These are phyloP conservation scores for Dynastes grantii DNA, from an alignment of 2,888 invertebrate species.

Conservation along the genomic window DNA sequence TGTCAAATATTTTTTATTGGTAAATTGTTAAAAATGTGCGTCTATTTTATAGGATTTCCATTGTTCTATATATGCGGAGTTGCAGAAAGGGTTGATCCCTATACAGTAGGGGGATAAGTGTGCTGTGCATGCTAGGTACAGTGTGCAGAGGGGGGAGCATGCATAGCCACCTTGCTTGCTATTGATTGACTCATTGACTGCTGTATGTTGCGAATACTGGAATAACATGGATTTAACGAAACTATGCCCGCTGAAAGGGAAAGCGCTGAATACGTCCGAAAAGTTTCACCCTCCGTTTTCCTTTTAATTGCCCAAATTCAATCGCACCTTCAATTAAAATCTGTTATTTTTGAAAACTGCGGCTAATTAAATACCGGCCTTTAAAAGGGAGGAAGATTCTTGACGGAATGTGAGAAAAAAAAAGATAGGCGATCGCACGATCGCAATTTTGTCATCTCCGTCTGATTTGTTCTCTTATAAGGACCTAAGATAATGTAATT, in stretches of 20 bases:
- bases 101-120: constrained; percentile 53
- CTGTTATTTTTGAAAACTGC: constrained; percentile 28
- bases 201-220: constrained; percentile 56
- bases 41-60: constrained; percentile 29
- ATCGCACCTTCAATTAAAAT: constrained; percentile 53
- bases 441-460: constrained; percentile 25
- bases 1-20: not conserved
- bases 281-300: constrained; percentile 28
- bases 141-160: constrained; percentile 54
- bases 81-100: constrained; percentile 53
- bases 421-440: constrained; percentile 30
- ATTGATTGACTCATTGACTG: constrained; percentile 59
- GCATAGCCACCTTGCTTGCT: constrained; percentile 60
- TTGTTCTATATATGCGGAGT: constrained; percentile 47
- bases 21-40: constrained; percentile 1
- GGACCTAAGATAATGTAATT: constrained; percentile 49
- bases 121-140: constrained; percentile 53
- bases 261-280: not conserved
- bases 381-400: not conserved
- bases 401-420: constrained; percentile 31
- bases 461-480: constrained; percentile 37
- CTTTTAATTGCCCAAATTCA: constrained; percentile 21
- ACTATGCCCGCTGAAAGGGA: constrained; percentile 18
- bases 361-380: constrained; percentile 5
- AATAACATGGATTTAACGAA: constrained; percentile 41